These are phyloP conservation scores for Echiichthys vipera DNA, from an alignment of 2,797 vertebrate genomes.

Conservation along the genomic window DNA sequence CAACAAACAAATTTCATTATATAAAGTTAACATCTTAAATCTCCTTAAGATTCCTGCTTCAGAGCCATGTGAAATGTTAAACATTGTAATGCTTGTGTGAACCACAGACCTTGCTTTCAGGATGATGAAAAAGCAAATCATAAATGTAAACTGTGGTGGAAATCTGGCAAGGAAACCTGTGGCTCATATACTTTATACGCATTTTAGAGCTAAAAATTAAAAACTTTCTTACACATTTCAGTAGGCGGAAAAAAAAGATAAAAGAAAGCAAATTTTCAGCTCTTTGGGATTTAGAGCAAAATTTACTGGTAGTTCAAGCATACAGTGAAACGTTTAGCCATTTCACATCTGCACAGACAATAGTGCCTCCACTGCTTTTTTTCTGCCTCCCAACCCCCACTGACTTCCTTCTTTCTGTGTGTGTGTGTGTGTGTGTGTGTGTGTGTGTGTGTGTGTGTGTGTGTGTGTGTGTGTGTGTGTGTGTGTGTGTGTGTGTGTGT, in stretches of 20 bases:
- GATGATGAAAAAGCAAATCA: neutral
- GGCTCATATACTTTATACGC: neutral
- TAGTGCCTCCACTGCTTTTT: slow-evolving; percentile 37
- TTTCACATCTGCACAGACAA: slow-evolving; percentile 73
- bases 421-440: slow-evolving; percentile 26
- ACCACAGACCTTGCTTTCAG: neutral
- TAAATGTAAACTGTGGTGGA: neutral
- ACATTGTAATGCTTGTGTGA: neutral
- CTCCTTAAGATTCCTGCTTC: neutral
- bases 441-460: slow-evolving; percentile 19
- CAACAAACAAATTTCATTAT: neutral
- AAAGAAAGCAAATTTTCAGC: neutral
- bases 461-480: slow-evolving; percentile 22
- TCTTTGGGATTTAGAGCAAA: neutral
- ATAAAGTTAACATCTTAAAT: neutral
- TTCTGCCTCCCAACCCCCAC: slow-evolving; percentile 73
- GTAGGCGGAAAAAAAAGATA: neutral
- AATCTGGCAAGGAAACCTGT: neutral
- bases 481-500: slow-evolving; percentile 20
- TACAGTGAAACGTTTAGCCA: slow-evolving; percentile 19
- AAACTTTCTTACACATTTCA: neutral
- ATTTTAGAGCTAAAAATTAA: neutral
- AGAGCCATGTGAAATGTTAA: no score
- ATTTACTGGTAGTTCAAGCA: neutral
- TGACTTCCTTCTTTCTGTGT: slow-evolving; percentile 60